Evolutionary conservation across 2,113 vertebrate species (phyloP), one percentile per base, ranked within the genome.

Genomic region (Hydrolagus affinis): DNA sequence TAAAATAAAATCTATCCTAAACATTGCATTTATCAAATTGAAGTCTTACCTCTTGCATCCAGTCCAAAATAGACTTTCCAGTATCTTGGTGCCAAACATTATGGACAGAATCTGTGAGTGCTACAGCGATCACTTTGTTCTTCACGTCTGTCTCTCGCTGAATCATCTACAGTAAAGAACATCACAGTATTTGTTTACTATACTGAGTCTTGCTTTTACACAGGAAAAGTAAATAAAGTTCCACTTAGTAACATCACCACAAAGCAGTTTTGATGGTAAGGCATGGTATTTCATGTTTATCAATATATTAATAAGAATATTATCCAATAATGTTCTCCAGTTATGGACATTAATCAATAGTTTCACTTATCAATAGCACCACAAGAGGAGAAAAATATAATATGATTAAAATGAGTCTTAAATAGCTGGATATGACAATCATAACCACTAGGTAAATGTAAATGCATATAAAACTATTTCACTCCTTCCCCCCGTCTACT

Each of bases 41-140:
- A 21, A 28, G 1, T 66, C 91, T 94, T 90, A 98, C 97, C 96
- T 98, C 95, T 92, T 95, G 93, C 95, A 98, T 96, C 97, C 97
- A 99, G 75, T 98, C 97, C 88, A 95, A 95, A 86, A 96, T 95
- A 76, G 94, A 94, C 94, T 97, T 98, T 89, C 93, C 96, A 89
- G 91, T 95, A 89, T 98, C 96, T 91, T 99, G 97, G 86, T 97
- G 95, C 97, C 97, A 99, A 90, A 98, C 94, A 86, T 97, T 98
- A 92, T 99, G 97, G 93, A 97, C 94, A 4, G 97, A 99, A 92
- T 99, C 97, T 70, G 97, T 98, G 91, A 99, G 91, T 60, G 97
- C 97, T 89, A 98, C 97, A 25, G 97, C 96, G 86, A 94, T 94
- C 89, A 97, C 95, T 90, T 94, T 96, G 87, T 90, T 95, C 93